A percentile compares a stretch with the other conserved stretches of the same genome.
Conservation (phyloP, 2,113 vertebrate species). For the Empidonax alnorum region DNA sequence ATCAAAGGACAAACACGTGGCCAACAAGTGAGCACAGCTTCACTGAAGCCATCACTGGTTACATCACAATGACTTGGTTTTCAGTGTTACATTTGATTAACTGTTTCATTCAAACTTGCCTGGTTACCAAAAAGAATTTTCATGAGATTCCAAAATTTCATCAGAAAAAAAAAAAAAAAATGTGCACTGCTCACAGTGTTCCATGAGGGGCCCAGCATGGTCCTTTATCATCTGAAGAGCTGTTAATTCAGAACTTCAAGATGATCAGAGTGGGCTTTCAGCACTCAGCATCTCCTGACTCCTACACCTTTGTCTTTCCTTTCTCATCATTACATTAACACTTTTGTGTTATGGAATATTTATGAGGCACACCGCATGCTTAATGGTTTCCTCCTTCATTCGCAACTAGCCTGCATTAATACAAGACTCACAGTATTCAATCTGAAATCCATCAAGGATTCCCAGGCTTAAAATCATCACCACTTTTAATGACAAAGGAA, state of each 20-base stretch:
- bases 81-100: neutral
- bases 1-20: neutral
- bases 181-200: rapidly evolving
- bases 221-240: neutral
- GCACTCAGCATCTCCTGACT: neutral
- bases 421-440: slow-evolving; percentile 9
- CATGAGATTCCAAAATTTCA: neutral
- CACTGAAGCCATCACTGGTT: neutral
- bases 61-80: rapidly evolving
- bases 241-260: neutral
- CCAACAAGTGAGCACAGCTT: neutral
- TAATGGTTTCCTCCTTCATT: slow-evolving; percentile 52
- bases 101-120: neutral
- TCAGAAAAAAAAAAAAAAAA: neutral
- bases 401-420: slow-evolving; percentile 20
- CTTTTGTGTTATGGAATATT: slow-evolving; percentile 42
- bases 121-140: neutral
- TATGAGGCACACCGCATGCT: slow-evolving; percentile 18
- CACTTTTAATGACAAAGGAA: slow-evolving; percentile 22
- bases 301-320: neutral
- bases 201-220: rapidly evolving
- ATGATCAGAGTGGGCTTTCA: neutral
- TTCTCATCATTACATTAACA: slow-evolving; percentile 7
- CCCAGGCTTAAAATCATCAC: neutral
- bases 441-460: slow-evolving; percentile 46